Base-by-base conservation (phyloP, 2,113 vertebrate species). In the Dicerorhinus sumatrensis region DNA sequence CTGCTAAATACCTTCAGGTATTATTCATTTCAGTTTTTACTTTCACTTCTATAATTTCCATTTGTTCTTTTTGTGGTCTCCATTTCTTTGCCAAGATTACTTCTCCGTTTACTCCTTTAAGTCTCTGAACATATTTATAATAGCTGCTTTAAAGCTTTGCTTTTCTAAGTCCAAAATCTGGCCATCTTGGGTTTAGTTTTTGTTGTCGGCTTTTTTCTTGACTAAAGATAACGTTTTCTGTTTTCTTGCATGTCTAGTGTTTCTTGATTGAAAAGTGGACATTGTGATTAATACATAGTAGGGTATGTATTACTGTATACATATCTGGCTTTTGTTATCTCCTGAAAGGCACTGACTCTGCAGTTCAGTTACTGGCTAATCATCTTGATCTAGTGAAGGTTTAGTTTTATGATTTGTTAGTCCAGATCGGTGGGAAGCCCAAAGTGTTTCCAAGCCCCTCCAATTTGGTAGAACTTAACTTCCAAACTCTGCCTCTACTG, bases 11-110 rank as follows among this genome's bases (percentile, higher is more conserved):
- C 23, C 29, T 42, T 42, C 20, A 56, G n/a, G 69, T 92, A 46
- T 77, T 82, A 39, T 91, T 92, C 51, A 89, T 65, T 92, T 23
- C 48, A 48, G n/a, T 83, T 90, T 89, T 86, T 36, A 93, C 65
- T 90, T 89, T 48, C 29, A 86, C 14, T 56, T 76, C 23, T 69
- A 60, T 13, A 39, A 80, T 56, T 48, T 96, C 42, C 51, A 70
- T 82, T 96, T 84, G 70, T 58, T 63, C 27, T 81, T 90, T 77
- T 14, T 62, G 16, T 81, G 20, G 16, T 69, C n/a, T 89, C 62
- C 12, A 76, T 54, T 69, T 89, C n/a, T 56, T 86, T 72, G 67
- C 75, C 46, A 77, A 76, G 62, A 82, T 82, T 36, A 67, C 31
- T 29, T 21, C 58, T 75, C 46, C 69, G 12, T 62, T 94, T 76